phyloP scores from a whole-genome alignment of 2,888 invertebrate species.

The Brenthis hecate region DNA sequence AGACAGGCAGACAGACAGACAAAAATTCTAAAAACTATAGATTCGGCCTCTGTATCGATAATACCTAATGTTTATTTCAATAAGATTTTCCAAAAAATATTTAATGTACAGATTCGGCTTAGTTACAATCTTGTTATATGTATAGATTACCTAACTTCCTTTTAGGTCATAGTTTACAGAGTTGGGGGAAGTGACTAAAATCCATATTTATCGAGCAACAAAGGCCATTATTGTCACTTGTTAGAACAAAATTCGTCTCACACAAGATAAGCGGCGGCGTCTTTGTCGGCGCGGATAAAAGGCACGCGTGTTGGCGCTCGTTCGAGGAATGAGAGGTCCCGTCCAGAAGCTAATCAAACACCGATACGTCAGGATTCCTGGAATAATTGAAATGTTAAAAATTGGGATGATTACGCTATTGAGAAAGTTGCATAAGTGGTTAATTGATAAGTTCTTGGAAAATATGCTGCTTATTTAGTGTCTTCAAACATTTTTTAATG shows the following conservation, averaged over 20 bases:
- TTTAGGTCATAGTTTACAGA: slow-evolving; percentile 37
- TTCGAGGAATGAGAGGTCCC: slow-evolving; percentile 66
- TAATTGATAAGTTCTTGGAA: slow-evolving; percentile 14
- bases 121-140: too few species aligned
- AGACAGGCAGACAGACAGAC: too few species aligned
- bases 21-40: too few species aligned
- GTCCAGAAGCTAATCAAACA: slow-evolving; percentile 62
- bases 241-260: slow-evolving; percentile 72
- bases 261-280: slow-evolving; percentile 74
- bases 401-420: slow-evolving; percentile 27
- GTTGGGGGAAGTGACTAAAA: slow-evolving; percentile 45
- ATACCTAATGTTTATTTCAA: too few species aligned
- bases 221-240: slow-evolving; percentile 77
- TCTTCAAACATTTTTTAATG: neutral
- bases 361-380: slow-evolving; percentile 63
- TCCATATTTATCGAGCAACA: slow-evolving; percentile 70
- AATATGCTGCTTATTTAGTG: neutral
- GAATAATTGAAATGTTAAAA: slow-evolving; percentile 48
- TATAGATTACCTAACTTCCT: slow-evolving; percentile 34
- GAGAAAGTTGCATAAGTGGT: slow-evolving; percentile 19
- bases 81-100: too few species aligned
- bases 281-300: slow-evolving; percentile 76
- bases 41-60: too few species aligned
- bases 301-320: slow-evolving; percentile 61
- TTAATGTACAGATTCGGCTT: too few species aligned